Evolutionary conservation across 2,113 vertebrate species (phyloP).

Genomic region (Dipodomys spectabilis): DNA sequence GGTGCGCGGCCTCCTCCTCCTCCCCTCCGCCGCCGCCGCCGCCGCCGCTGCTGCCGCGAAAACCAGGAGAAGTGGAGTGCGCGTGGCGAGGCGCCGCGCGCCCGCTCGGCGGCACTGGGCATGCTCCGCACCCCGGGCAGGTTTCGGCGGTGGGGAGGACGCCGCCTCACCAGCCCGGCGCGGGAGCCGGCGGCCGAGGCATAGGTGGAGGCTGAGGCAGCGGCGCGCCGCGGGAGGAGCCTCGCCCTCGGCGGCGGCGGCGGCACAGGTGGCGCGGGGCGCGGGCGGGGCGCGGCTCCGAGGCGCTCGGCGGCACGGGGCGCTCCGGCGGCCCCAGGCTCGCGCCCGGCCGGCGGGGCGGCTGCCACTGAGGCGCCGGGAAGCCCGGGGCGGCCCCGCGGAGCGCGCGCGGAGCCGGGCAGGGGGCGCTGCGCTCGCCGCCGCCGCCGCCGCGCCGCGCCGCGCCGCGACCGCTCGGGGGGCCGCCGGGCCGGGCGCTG

Average conservation of each 20-base stretch:
- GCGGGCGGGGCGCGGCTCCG: slow-evolving; percentile 64
- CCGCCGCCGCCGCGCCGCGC: not conserved
- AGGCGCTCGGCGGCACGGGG: slow-evolving; percentile 74
- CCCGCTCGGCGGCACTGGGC: slow-evolving; percentile 75
- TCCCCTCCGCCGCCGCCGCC: slow-evolving; percentile 30
- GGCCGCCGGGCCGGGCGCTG: slow-evolving; percentile 74
- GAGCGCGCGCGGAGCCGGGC: slow-evolving; percentile 55
- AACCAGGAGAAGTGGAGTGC: slow-evolving; percentile 78
- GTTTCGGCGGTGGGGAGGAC: slow-evolving; percentile 68
- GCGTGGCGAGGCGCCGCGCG: slow-evolving; percentile 63
- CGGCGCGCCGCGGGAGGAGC: slow-evolving; percentile 67
- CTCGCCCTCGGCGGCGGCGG: slow-evolving; percentile 71
- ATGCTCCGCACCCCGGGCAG: slow-evolving; percentile 79
- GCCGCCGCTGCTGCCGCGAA: slow-evolving; percentile 64
- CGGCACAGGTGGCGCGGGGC: slow-evolving; percentile 64
- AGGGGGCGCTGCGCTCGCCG: slow-evolving; percentile 75
- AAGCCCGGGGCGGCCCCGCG: not conserved
- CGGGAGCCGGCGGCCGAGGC: slow-evolving; percentile 63
- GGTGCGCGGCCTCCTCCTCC: slow-evolving; percentile 61
- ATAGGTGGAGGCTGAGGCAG: slow-evolving; percentile 50
- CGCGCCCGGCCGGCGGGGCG: slow-evolving; percentile 72
- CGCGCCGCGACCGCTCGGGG: slow-evolving; percentile 42
- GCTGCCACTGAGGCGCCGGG: slow-evolving; percentile 29
- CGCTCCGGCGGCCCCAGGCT: slow-evolving; percentile 74
- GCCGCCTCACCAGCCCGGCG: slow-evolving; percentile 53